Evolutionary conservation across 1,140 invertebrate genomes (phyloP).

Genomic region (Lepidostoma basale): DNA sequence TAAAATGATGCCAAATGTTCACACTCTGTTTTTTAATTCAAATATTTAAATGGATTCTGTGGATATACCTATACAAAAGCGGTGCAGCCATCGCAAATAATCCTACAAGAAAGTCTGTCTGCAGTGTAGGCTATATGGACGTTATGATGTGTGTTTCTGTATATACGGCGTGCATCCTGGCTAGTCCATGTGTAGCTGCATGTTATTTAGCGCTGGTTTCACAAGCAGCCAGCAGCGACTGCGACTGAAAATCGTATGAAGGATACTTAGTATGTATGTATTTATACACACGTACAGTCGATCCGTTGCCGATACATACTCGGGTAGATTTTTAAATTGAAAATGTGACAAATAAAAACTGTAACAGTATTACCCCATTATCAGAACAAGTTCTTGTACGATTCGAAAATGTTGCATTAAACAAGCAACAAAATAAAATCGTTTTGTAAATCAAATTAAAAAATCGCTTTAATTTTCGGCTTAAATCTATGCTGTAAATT

Average conservation of each 20-base stretch:
- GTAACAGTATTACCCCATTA: neutral
- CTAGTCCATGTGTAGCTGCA: neutral
- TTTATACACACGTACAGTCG: constrained; percentile 13
- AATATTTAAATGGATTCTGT: too few relatives aligned
- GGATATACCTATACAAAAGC: neutral
- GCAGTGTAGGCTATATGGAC: neutral
- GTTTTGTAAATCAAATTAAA: neutral
- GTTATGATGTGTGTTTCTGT: neutral
- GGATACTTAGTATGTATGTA: neutral
- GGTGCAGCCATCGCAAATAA: neutral
- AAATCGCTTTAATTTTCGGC: neutral
- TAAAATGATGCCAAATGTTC: too few relatives aligned
- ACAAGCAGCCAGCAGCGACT: constrained; percentile 4
- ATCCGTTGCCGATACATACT: neutral
- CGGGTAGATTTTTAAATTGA: neutral
- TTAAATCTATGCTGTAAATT: neutral
- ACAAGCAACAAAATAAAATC: neutral
- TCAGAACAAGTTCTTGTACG: too few relatives aligned
- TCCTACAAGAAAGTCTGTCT: neutral
- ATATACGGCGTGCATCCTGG: neutral
- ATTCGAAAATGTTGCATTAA: neutral
- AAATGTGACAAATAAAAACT: neutral
- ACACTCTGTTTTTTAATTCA: too few relatives aligned
- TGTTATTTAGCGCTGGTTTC: neutral
- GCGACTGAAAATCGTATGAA: constrained; percentile 4